Evolutionary conservation across 2,113 vertebrate genomes (phyloP).

Genomic region (Pituophis catenifer): DNA sequence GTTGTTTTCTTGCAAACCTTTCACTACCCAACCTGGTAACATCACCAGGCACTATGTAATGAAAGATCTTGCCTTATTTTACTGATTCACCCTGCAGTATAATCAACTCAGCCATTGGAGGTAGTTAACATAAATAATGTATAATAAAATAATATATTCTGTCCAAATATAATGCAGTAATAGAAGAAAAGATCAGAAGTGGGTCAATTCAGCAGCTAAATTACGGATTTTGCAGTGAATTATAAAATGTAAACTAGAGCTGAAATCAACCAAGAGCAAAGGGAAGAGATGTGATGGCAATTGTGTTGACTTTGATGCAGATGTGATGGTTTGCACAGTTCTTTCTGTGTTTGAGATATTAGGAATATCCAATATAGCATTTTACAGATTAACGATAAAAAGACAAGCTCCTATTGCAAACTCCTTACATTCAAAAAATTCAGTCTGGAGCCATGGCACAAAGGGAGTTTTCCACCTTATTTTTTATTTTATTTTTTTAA

Average conservation of each 20-base stretch:
- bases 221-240: background rate
- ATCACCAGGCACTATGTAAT: background rate
- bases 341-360: background rate
- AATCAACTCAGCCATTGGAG: background rate
- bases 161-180: background rate
- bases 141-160: background rate
- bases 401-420: background rate
- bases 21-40: background rate
- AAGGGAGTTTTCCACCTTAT: background rate
- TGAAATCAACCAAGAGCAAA: background rate
- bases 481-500: too few species aligned
- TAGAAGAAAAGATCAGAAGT: background rate
- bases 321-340: background rate
- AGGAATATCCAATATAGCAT: background rate
- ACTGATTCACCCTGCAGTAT: background rate
- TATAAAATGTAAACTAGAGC: background rate
- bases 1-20: background rate
- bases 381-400: background rate
- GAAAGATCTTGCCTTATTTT: background rate
- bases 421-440: background rate
- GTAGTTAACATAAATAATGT: background rate
- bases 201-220: background rate
- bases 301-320: background rate
- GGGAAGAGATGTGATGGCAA: background rate
- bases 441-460: background rate